Conservation (phyloP, 1,140 invertebrate genomes). For the Aphis gossypii region DNA sequence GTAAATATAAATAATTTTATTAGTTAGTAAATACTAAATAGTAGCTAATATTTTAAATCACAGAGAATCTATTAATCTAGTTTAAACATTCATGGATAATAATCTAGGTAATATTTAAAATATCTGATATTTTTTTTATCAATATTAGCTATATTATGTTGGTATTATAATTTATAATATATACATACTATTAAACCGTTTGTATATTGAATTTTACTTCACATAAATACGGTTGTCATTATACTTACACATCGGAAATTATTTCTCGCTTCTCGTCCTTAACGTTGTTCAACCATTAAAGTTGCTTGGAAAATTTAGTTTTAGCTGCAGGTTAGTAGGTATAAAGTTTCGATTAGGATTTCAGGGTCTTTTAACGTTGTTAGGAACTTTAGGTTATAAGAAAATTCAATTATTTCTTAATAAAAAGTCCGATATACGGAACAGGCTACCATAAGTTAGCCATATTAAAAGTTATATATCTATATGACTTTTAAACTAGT, state of each 20-base stretch:
- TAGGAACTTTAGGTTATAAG: background rate
- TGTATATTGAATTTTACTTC: background rate
- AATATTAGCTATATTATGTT: no score
- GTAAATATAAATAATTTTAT: no score
- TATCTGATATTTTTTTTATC: no score
- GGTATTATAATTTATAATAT: no score
- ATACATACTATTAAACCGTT: background rate
- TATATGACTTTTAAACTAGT: background rate
- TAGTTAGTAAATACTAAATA: no score
- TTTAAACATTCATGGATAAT: no score
- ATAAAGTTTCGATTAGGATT: slow-evolving; percentile 13
- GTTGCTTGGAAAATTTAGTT: background rate
- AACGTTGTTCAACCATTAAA: background rate
- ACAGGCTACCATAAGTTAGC: background rate
- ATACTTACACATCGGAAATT: background rate
- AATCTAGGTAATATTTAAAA: no score
- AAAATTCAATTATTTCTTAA: slow-evolving; percentile 20
- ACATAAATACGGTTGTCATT: background rate
- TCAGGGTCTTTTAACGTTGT: background rate
- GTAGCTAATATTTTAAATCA: no score
- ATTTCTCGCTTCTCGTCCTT: background rate
- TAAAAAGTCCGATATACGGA: background rate
- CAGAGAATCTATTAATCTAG: no score
- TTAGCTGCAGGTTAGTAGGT: background rate
- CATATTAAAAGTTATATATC: background rate